Base-by-base conservation (phyloP, 2,113 vertebrate genomes). In the Sander vitreus region DNA sequence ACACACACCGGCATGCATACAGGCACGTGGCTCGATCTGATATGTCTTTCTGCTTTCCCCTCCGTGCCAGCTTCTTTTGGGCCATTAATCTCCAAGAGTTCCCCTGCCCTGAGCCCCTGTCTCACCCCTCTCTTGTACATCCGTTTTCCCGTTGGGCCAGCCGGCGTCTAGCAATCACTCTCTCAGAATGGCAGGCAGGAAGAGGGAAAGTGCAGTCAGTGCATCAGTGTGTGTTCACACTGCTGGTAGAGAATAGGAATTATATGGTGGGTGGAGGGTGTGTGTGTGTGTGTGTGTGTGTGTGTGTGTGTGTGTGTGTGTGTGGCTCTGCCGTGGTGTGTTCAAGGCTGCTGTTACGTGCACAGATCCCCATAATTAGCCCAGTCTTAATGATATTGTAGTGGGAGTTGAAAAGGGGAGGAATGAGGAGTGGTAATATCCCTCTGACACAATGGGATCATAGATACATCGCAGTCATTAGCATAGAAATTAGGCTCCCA, bases 381-480 rank as follows among this genome's bases (percentile, higher is more conserved):
- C 60, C 62, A 51, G 55, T 80, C 88, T 88, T 93, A 93, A 93
- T 93, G 88, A 88, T 87, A 90, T 91, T 92, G 81, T 86, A 76
- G 67, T 50, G 84, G 77, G 76, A 75, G 64, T 62, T 76, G 57
- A 70, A 73, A 83, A 65, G 66, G 63, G 80, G 66, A 76, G 67
- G 78, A 81, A 83, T 83, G 80, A 85, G 79, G 77, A 85, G 84
- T 84, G 85, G 78, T 91, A 91, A 91, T 92, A 90, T 92, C 86
- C 86, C 78, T 84, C 19, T 88, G 92, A 94, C 93, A 95, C 92
- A 95, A 94, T 94, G 91, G 93, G 92, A 93, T 94, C 91, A 93
- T 78, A 90, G 91, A 92, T 89, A 67, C 82, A 95, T 94, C 30
- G 69, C 80, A 65, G 85, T 88, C 85, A 92, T 94, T 92, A 92